Evolutionary conservation across 53 echinoderm and acorn worm species (phyloP), one percentile per base, ranked within the genome.

Genomic region (Astropecten irregularis): DNA sequence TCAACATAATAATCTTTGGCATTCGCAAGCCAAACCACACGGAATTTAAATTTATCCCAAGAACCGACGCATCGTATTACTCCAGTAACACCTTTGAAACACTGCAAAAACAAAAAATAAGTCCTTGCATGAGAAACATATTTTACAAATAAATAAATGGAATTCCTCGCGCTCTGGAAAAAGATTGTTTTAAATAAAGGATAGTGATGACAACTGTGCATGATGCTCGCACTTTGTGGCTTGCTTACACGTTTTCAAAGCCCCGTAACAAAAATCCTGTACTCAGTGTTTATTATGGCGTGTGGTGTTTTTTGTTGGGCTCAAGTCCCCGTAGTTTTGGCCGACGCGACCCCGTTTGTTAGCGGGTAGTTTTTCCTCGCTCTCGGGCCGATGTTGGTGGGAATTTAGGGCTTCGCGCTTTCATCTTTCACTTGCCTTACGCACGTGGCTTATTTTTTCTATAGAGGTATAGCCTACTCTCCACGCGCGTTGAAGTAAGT

Each of bases 401-500:
- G 61, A 77, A 59, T 13, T 30, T 62, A 19, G 55, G 56, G 34
- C 20, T 36, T 47, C 48, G 47, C 27, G 62, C 46, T 68, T 21
- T 27, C 48, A 47, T 79, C 79, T 79, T 25, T 79, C 79, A 62
- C n/a, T 62, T 79, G 61, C 46, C 48, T 40, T 61, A 18, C 31
- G 46, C 79, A 79, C 79, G 32, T 79, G 79, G 79, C 79, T 9
- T 42, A 11, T n/a, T n/a, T n/a, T n/a, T n/a, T n/a, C n/a, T n/a
- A n/a, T n/a, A n/a, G n/a, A n/a, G n/a, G n/a, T n/a, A n/a, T n/a
- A n/a, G 13, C 65, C 65, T n/a, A 38, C 0, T 2, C 35, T 35
- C 38, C 22, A 8, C 23, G 6, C 5, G 18, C 27, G 65, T 65
- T 65, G 65, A 65, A 20, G 36, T 25, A 65, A 65, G 36, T 20